These are phyloP conservation scores for Drosophila lacertosa DNA, from an alignment of 1,140 invertebrate species.

Conservation along the genomic window DNA sequence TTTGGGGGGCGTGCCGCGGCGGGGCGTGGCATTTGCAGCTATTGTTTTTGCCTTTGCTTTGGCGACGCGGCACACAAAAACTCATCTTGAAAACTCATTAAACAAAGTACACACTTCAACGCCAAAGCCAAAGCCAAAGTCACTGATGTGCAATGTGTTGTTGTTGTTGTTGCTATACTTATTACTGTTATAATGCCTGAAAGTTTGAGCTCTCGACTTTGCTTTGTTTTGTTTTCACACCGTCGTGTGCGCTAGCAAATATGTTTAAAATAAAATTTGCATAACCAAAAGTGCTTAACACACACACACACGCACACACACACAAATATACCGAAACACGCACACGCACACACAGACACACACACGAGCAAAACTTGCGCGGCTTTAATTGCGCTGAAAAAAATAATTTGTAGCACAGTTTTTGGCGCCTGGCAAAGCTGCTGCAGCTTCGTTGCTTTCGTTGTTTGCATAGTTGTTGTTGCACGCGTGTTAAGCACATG, in stretches of 20 bases:
- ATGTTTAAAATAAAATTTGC: slow-evolving; percentile 64
- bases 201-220: slow-evolving; percentile 41
- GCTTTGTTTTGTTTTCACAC: slow-evolving; percentile 39
- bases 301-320: slow-evolving; percentile 23
- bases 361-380: slow-evolving; percentile 25
- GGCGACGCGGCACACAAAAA: slow-evolving; percentile 49
- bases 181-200: slow-evolving; percentile 51
- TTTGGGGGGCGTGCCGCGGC: too few relatives aligned
- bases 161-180: slow-evolving; percentile 34
- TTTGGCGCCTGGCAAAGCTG: slow-evolving; percentile 36
- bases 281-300: slow-evolving; percentile 72
- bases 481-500: slow-evolving; percentile 19
- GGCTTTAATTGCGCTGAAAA: slow-evolving; percentile 54
- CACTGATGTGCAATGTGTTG: slow-evolving; percentile 22
- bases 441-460: slow-evolving; percentile 26
- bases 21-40: slow-evolving; percentile 41
- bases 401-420: slow-evolving; percentile 59
- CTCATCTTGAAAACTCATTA: slow-evolving; percentile 73
- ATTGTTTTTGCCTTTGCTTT: slow-evolving; percentile 41
- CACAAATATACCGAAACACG: slow-evolving; percentile 31
- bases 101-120: slow-evolving; percentile 77
- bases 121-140: slow-evolving; percentile 55
- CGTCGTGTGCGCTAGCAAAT: slow-evolving; percentile 28
- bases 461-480: slow-evolving; percentile 4
- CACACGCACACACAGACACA: slow-evolving; percentile 23